These are phyloP conservation scores for Hybognathus amarus DNA, from an alignment of 2,797 vertebrate genomes.

Conservation along the genomic window DNA sequence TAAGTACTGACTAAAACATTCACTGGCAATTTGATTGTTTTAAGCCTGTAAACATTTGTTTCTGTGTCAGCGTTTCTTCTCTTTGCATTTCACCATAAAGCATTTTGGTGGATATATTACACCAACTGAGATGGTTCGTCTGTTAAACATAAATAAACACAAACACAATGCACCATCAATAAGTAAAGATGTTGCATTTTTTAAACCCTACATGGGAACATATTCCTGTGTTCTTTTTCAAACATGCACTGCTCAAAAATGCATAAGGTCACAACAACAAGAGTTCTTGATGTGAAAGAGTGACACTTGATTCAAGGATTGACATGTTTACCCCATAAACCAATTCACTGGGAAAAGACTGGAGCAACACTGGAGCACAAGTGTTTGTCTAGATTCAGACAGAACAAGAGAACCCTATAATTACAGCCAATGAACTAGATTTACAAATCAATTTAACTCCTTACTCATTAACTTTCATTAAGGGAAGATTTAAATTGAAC, in stretches of 20 bases:
- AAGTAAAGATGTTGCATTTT: constrained; percentile 31
- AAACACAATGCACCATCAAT: constrained; percentile 33
- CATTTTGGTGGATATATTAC: neutral
- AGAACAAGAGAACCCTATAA: constrained; percentile 11
- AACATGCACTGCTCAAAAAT: neutral
- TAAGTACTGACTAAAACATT: neutral
- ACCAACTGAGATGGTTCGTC: neutral
- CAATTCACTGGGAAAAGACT: neutral
- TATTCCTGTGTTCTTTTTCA: constrained; percentile 5
- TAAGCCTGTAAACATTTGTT: neutral
- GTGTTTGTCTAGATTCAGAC: neutral
- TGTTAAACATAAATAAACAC: constrained; percentile 14
- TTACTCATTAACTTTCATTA: constrained; percentile 46
- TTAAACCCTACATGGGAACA: constrained; percentile 5
- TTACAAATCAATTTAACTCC: neutral
- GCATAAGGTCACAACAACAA: constrained; percentile 12
- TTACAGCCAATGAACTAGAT: constrained; percentile 40
- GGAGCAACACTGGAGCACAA: neutral
- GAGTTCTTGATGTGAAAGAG: constrained; percentile 15
- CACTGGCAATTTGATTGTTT: neutral
- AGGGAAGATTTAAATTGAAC: constrained; percentile 29
- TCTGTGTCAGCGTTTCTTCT: neutral
- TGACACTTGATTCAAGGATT: neutral
- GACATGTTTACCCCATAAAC: constrained; percentile 3
- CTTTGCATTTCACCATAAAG: neutral